These are phyloP conservation scores for Copidosoma aretas DNA, from an alignment of 2,888 invertebrate species.

Conservation along the genomic window DNA sequence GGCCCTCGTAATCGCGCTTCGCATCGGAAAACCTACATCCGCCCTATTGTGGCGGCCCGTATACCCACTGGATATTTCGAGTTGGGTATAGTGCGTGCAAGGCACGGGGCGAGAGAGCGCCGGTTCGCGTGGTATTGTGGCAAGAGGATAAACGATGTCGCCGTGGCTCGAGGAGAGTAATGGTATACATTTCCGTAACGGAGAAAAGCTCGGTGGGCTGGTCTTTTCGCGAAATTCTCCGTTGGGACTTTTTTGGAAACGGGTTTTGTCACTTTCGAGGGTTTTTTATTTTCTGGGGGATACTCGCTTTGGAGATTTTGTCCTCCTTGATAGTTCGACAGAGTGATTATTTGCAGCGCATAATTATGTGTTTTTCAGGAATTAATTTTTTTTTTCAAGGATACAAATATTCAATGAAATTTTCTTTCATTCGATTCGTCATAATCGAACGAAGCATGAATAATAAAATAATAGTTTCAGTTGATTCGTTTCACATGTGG, in stretches of 20 bases:
- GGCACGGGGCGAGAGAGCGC: background rate
- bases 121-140: background rate
- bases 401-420: too few species aligned
- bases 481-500: too few species aligned
- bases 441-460: too few species aligned
- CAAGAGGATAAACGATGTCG: background rate
- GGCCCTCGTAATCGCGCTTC: conserved; percentile 3
- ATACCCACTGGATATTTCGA: conserved; percentile 4
- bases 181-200: conserved; percentile 14
- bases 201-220: conserved; percentile 35
- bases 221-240: conserved; percentile 15
- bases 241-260: conserved; percentile 16
- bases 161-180: background rate
- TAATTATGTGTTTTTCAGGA: too few species aligned
- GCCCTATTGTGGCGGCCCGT: conserved; percentile 22
- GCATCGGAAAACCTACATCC: conserved; percentile 35
- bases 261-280: background rate
- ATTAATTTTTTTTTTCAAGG: too few species aligned
- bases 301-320: too few species aligned
- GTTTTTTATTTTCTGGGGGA: too few species aligned
- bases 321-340: too few species aligned
- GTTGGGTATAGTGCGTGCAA: background rate
- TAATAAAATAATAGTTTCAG: too few species aligned
- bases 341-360: too few species aligned
- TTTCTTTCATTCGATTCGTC: too few species aligned